Conservation (phyloP, 2,888 invertebrate species). For the Cataglyphis albicans region DNA sequence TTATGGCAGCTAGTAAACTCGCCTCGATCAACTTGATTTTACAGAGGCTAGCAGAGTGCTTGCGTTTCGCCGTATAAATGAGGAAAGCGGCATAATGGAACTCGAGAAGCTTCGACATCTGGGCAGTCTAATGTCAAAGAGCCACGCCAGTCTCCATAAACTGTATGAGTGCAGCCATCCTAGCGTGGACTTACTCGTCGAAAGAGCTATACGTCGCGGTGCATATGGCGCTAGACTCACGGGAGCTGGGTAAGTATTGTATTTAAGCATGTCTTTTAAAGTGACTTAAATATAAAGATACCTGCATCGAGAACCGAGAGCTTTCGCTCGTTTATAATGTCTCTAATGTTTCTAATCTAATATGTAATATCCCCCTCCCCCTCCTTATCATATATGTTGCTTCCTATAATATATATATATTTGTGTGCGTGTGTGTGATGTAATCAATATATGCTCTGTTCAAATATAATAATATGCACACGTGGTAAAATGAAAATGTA, state of each 20-base stretch:
- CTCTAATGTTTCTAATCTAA: not conserved
- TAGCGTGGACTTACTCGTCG: slow-evolving; percentile 93
- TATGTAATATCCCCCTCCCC: too few relatives aligned
- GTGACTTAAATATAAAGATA: not conserved
- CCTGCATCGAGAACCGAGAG: not conserved
- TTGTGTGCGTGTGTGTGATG: not conserved
- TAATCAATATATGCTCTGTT: not conserved
- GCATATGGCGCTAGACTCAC: slow-evolving; percentile 96
- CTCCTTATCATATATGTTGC: not conserved
- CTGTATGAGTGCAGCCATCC: slow-evolving; percentile 98
- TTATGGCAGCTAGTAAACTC: slow-evolving; percentile 40
- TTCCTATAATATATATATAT: not conserved
- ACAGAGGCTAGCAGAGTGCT: slow-evolving; percentile 94
- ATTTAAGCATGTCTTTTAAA: not conserved
- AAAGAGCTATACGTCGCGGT: slow-evolving; percentile 89
- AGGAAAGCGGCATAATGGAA: slow-evolving; percentile 75
- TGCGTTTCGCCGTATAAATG: slow-evolving; percentile 82
- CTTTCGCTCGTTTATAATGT: not conserved
- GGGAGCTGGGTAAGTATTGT: slow-evolving; percentile 93
- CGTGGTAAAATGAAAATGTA: not conserved
- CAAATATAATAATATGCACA: not conserved
- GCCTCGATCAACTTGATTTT: slow-evolving; percentile 39
- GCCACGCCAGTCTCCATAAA: slow-evolving; percentile 94
- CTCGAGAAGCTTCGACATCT: slow-evolving; percentile 87
- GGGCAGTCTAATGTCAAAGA: slow-evolving; percentile 94